Conservation (phyloP, 2,797 vertebrate species). For the Apogon talboti region DNA sequence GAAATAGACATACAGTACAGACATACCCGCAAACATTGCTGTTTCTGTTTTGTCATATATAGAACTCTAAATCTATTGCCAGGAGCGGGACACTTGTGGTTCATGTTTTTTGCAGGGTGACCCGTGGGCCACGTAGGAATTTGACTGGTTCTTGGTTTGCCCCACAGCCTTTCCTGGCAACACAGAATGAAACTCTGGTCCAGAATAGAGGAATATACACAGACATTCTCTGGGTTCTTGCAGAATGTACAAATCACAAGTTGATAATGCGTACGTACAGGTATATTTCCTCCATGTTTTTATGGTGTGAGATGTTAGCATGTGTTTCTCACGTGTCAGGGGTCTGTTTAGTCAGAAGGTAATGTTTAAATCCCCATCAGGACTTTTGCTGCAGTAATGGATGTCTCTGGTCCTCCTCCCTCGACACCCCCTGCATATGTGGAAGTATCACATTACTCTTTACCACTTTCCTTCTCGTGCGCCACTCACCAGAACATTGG, state of each 20-base stretch:
- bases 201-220: conserved; percentile 14
- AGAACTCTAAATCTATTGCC: conserved; percentile 45
- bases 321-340: conserved; percentile 40
- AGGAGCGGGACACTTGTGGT: conserved; percentile 47
- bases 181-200: conserved; percentile 12
- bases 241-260: conserved; percentile 4
- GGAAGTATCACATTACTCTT: conserved; percentile 82
- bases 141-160: conserved; percentile 32
- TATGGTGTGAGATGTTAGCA: conserved; percentile 42
- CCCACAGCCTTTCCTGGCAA: conserved; percentile 21
- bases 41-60: conserved; percentile 50
- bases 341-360: conserved; percentile 81
- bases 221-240: conserved; percentile 3
- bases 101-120: conserved; percentile 39
- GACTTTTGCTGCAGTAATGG: conserved; percentile 71
- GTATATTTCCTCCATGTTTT: not conserved
- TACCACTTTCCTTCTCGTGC: conserved; percentile 71
- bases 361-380: conserved; percentile 83
- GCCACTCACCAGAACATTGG: conserved; percentile 65
- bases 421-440: conserved; percentile 76
- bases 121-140: conserved; percentile 43
- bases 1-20: conserved; percentile 52
- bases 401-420: conserved; percentile 72
- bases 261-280: conserved; percentile 12
- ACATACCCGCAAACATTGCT: conserved; percentile 54